These are phyloP conservation scores for Zonitis immaculata DNA, from an alignment of 2,888 invertebrate species.

Conservation along the genomic window DNA sequence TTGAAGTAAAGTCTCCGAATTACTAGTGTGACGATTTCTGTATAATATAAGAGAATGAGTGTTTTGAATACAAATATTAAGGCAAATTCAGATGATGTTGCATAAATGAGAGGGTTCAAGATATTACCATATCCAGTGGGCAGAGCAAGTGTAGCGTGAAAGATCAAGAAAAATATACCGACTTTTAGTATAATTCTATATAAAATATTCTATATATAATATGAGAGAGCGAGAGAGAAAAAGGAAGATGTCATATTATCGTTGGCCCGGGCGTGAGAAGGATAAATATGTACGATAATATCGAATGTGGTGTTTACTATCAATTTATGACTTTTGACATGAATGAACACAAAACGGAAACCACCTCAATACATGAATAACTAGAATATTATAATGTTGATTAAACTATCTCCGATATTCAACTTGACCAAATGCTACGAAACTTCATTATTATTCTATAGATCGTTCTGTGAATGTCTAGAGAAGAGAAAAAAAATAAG, in stretches of 20 bases:
- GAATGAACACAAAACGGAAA: slow-evolving; percentile 24
- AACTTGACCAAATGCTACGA: slow-evolving; percentile 14
- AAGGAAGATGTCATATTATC: slow-evolving; percentile 15
- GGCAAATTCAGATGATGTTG: slow-evolving; percentile 18
- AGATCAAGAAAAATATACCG: slow-evolving; percentile 27
- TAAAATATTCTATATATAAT: slow-evolving; percentile 17
- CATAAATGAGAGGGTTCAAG: slow-evolving; percentile 19
- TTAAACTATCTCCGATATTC: slow-evolving; percentile 22
- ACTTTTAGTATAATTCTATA: slow-evolving; percentile 20
- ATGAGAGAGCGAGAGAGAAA: not conserved
- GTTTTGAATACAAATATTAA: slow-evolving; percentile 14
- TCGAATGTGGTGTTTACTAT: slow-evolving; percentile 25
- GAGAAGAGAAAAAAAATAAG: not conserved
- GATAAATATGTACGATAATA: slow-evolving; percentile 17
- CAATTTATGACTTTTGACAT: slow-evolving; percentile 22
- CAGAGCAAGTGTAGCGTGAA: slow-evolving; percentile 24
- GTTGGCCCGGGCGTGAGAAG: slow-evolving; percentile 10
- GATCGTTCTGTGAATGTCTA: not conserved
- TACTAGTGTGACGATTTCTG: not conserved
- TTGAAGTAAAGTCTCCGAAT: slow-evolving; percentile 1
- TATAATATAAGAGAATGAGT: slow-evolving; percentile 5
- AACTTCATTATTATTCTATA: slow-evolving; percentile 17
- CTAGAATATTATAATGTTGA: slow-evolving; percentile 19
- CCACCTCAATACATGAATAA: slow-evolving; percentile 20
- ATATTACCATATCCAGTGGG: slow-evolving; percentile 24